Evolutionary conservation across 2,797 vertebrate genomes (phyloP).

Genomic region (Sebastes nivosus): DNA sequence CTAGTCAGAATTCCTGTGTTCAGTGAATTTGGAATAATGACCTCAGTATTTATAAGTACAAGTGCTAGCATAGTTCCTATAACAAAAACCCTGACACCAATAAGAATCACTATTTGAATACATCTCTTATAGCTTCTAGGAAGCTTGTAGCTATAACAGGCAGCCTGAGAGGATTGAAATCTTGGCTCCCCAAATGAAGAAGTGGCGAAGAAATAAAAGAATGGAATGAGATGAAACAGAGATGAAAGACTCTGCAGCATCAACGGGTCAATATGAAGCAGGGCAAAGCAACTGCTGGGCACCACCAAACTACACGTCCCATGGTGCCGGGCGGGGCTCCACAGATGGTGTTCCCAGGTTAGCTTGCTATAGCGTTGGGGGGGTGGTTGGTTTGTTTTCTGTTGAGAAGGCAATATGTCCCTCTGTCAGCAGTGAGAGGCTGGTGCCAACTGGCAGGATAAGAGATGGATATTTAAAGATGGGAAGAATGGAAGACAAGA

Average conservation of each 20-base stretch:
- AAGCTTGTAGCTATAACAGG: not conserved
- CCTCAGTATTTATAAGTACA: not conserved
- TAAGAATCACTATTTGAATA: not conserved
- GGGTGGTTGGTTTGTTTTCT: constrained; percentile 52
- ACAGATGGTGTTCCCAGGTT: constrained; percentile 77
- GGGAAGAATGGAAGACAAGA: not conserved
- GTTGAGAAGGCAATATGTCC: constrained; percentile 76
- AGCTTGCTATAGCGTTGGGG: constrained; percentile 21
- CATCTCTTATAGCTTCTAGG: not conserved
- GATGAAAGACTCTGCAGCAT: constrained; percentile 38
- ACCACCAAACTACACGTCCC: constrained; percentile 62
- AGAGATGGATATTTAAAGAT: constrained; percentile 60
- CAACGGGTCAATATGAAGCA: constrained; percentile 38
- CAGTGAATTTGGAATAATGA: not conserved
- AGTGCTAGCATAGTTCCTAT: not conserved
- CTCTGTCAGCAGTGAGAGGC: constrained; percentile 57
- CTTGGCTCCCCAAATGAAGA: not conserved
- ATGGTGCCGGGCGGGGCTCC: constrained; percentile 60
- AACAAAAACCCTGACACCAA: not conserved
- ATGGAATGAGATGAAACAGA: not conserved
- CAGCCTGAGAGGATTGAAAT: not conserved
- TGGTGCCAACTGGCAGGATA: constrained; percentile 66
- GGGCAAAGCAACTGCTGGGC: constrained; percentile 54
- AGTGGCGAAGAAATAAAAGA: not conserved
- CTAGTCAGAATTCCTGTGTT: not conserved